Percentiles rank a stretch among this genome's conserved stretches.
Conservation (phyloP, 2,888 invertebrate genomes). For the Druceiella hillmani region DNA sequence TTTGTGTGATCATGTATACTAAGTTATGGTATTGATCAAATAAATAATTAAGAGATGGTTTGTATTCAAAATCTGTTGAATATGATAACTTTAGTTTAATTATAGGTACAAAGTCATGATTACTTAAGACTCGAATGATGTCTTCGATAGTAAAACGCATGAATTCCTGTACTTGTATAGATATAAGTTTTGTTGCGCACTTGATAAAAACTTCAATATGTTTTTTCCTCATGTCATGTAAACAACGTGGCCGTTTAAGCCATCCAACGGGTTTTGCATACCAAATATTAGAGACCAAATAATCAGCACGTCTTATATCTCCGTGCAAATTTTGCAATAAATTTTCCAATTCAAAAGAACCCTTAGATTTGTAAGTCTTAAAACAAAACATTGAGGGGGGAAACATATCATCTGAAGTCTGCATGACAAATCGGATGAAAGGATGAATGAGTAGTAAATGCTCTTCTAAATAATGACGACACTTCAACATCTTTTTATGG, state of each 20-base stretch:
- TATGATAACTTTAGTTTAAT: constrained; percentile 55
- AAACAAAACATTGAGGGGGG: constrained; percentile 53
- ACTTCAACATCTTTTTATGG: constrained; percentile 52
- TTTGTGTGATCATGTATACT: constrained; percentile 48
- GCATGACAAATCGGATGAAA: constrained; percentile 56
- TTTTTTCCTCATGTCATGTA: constrained; percentile 38
- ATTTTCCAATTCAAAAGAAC: constrained; percentile 36
- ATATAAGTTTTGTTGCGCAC: constrained; percentile 45
- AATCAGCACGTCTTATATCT: constrained; percentile 40
- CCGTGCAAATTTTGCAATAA: constrained; percentile 36
- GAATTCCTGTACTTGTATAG: constrained; percentile 58
- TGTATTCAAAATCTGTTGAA: constrained; percentile 49
- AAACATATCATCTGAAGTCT: constrained; percentile 46
- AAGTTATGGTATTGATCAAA: constrained; percentile 52
- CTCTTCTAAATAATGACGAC: constrained; percentile 49
- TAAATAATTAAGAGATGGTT: constrained; percentile 56
- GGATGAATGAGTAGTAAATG: constrained; percentile 58
- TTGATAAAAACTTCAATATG: constrained; percentile 37
- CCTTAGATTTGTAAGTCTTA: constrained; percentile 38
- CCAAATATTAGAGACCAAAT: constrained; percentile 43
- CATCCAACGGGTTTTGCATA: constrained; percentile 40
- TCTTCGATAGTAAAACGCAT: constrained; percentile 63
- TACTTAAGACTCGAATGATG: constrained; percentile 51
- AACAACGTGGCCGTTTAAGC: constrained; percentile 46
- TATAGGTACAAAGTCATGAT: constrained; percentile 53